Conservation (phyloP, 2,888 invertebrate species). For the Acronicta leporina region DNA sequence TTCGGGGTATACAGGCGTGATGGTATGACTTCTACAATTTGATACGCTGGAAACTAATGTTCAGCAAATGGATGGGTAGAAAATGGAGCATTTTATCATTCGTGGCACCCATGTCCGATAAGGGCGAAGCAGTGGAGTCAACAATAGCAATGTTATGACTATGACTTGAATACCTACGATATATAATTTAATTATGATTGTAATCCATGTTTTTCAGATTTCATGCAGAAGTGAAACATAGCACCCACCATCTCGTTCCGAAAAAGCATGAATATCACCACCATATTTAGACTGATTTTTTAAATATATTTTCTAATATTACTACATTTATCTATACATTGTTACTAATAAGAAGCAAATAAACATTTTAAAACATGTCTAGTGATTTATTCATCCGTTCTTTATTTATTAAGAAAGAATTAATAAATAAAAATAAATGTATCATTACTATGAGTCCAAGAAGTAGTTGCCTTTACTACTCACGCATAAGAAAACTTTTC, state of each 20-base stretch:
- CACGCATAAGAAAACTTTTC: conserved; percentile 13
- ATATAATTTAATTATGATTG: not conserved
- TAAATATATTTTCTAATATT: not conserved
- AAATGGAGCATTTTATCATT: too few relatives aligned
- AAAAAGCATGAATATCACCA: conserved; percentile 48
- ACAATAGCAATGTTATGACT: not conserved
- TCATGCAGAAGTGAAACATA: conserved; percentile 46
- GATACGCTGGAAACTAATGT: too few relatives aligned
- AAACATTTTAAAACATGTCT: too few relatives aligned
- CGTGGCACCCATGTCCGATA: too few relatives aligned
- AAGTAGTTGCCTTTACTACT: conserved; percentile 9
- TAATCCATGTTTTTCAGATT: conserved; percentile 25
- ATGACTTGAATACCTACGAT: too few relatives aligned
- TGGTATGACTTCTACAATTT: too few relatives aligned
- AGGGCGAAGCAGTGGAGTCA: too few relatives aligned
- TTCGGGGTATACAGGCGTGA: too few relatives aligned
- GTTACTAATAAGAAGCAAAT: not conserved
- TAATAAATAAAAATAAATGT: too few relatives aligned
- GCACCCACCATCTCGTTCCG: conserved; percentile 49
- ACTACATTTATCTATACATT: not conserved
- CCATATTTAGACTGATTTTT: conserved; percentile 12
- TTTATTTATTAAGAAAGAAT: too few relatives aligned
- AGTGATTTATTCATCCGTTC: too few relatives aligned
- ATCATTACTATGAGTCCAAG: not conserved
- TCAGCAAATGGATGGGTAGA: too few relatives aligned